phyloP scores from a whole-genome alignment of 1,140 invertebrate species.

The Drosophila suzukii region DNA sequence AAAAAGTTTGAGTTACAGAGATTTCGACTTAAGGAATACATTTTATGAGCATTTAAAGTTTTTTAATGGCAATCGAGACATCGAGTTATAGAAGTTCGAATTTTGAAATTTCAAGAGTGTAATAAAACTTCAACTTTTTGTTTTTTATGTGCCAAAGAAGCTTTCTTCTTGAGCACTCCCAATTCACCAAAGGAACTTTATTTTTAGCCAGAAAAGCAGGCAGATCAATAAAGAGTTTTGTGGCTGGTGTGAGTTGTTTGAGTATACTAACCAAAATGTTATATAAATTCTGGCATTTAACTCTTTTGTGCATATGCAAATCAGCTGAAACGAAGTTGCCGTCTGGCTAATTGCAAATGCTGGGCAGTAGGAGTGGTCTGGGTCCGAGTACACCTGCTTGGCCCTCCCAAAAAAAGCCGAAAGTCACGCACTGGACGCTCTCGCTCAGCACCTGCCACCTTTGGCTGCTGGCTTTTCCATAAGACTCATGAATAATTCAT shows the following conservation, averaged over 20 bases:
- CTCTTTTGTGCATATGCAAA: conserved; percentile 62
- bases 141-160: neutral
- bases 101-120: no score
- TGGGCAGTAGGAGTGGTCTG: conserved; percentile 4
- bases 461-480: conserved; percentile 62
- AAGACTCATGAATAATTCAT: conserved; percentile 80
- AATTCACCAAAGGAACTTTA: neutral
- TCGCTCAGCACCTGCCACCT: conserved; percentile 34
- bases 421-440: conserved; percentile 63
- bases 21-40: no score
- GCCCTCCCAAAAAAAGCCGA: conserved; percentile 42
- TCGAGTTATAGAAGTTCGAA: no score
- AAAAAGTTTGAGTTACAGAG: no score
- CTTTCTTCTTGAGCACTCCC: neutral
- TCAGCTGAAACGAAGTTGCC: conserved; percentile 8
- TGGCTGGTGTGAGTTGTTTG: neutral
- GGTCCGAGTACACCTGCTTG: neutral
- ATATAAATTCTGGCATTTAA: conserved; percentile 39
- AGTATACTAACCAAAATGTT: conserved; percentile 16
- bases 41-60: no score
- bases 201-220: neutral
- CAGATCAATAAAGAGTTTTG: neutral
- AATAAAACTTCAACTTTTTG: no score
- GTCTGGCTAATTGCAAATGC: conserved; percentile 66
- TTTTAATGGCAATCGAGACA: no score